A percentile compares a stretch with the other conserved stretches of the same genome.
Conservation (phyloP, 2,888 invertebrate species). For the Philereme transversata region DNA sequence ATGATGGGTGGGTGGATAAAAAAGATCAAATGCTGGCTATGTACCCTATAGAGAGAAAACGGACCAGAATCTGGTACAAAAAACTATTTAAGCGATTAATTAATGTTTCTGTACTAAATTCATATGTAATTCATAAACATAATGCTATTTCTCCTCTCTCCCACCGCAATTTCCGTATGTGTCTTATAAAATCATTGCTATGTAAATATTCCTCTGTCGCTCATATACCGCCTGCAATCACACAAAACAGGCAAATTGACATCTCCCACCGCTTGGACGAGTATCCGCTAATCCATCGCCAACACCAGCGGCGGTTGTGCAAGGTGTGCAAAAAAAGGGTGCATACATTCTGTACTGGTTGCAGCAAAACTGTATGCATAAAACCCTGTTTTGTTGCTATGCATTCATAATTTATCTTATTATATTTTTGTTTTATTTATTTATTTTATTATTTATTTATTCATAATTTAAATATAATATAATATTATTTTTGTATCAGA, state of each 20-base stretch:
- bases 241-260: not conserved
- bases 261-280: not conserved
- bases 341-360: conserved; percentile 15
- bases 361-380: conserved; percentile 14
- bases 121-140: conserved; percentile 28
- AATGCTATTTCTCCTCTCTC: conserved; percentile 8
- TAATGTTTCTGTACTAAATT: conserved; percentile 34
- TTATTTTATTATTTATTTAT: too few species aligned
- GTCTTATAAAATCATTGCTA: conserved; percentile 11
- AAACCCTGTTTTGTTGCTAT: conserved; percentile 12
- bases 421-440: too few species aligned
- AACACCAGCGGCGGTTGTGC: conserved; percentile 4
- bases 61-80: conserved; percentile 40
- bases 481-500: too few species aligned
- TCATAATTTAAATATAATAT: too few species aligned
- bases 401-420: not conserved
- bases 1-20: conserved; percentile 33
- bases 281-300: not conserved
- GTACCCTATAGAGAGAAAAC: conserved; percentile 41
- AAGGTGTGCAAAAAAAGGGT: conserved; percentile 10
- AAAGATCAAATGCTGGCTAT: conserved; percentile 38
- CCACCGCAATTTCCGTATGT: conserved; percentile 1
- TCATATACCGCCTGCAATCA: conserved; percentile 5
- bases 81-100: conserved; percentile 15
- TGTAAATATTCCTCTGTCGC: conserved; percentile 9